Percentiles rank a stretch among this genome's conserved stretches.
phyloP scores from a whole-genome alignment of 2,888 invertebrate genomes.

The Ctena decussata region DNA sequence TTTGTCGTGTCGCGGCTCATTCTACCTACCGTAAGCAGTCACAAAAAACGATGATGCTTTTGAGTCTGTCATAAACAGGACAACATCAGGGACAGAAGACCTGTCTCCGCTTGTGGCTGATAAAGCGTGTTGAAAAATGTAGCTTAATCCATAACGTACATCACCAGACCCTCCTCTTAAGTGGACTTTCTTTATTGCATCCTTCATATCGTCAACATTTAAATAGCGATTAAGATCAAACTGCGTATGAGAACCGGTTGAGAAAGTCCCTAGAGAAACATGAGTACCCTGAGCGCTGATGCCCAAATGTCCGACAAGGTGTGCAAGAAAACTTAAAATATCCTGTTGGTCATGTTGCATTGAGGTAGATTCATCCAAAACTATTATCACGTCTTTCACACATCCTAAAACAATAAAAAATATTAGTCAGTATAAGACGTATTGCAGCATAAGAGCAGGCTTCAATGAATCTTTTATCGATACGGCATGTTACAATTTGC shows the following conservation, averaged over 20 bases:
- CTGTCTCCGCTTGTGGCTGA: conserved; percentile 1
- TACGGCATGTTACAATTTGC: too few relatives aligned
- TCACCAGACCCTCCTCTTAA: conserved; percentile 22
- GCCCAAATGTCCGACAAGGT: not conserved
- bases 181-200: not conserved
- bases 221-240: conserved; percentile 12
- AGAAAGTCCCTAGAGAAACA: conserved; percentile 33
- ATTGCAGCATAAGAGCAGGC: too few relatives aligned
- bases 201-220: not conserved
- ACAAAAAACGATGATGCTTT: not conserved
- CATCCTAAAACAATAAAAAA: conserved; percentile 7
- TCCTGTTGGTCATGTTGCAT: not conserved
- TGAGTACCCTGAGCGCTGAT: conserved; percentile 8
- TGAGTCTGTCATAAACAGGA: conserved; percentile 13
- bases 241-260: not conserved
- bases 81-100: conserved; percentile 2
- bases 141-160: conserved; percentile 1
- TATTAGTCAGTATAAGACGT: too few relatives aligned
- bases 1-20: too few relatives aligned
- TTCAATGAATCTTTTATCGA: too few relatives aligned
- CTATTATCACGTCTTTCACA: conserved; percentile 14
- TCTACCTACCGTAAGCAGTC: not conserved
- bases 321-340: not conserved
- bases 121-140: not conserved
- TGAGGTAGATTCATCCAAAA: conserved; percentile 26